Percentiles rank a stretch among this genome's conserved stretches.
Conservation (phyloP, 2,888 invertebrate species). For the Artemia sp. region DNA sequence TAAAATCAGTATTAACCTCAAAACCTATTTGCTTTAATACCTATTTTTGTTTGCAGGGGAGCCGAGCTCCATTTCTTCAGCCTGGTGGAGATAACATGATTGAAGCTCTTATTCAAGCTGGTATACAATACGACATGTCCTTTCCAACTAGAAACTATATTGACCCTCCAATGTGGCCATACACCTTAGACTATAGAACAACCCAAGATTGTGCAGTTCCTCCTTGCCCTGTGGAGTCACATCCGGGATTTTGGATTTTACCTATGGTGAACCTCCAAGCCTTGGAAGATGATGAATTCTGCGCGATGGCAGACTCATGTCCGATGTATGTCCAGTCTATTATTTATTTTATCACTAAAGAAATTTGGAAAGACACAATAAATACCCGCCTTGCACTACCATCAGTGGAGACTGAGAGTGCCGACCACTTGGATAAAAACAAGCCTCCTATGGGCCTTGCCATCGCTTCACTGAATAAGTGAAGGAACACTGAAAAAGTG, state of each 20-base stretch:
- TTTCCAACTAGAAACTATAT: constrained; percentile 34
- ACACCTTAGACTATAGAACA: constrained; percentile 44
- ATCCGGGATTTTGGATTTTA: constrained; percentile 46
- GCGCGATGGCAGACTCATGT: constrained; percentile 43
- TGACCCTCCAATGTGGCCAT: constrained; percentile 45
- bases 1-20: too few relatives aligned
- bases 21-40: too few relatives aligned
- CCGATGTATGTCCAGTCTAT: constrained; percentile 32
- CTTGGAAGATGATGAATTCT: constrained; percentile 33
- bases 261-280: constrained; percentile 45
- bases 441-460: too few relatives aligned
- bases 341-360: too few relatives aligned
- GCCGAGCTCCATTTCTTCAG: constrained; percentile 42
- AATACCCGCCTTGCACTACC: too few relatives aligned
- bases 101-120: constrained; percentile 29
- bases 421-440: too few relatives aligned
- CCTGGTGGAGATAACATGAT: constrained; percentile 40
- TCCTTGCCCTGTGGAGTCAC: constrained; percentile 41
- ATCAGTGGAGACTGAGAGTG: too few relatives aligned
- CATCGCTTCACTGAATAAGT: too few relatives aligned
- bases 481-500: too few relatives aligned
- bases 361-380: too few relatives aligned
- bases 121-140: constrained; percentile 41
- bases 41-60: neutral
- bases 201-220: constrained; percentile 38